These are phyloP conservation scores for Microplitis manilae DNA, from an alignment of 2,888 invertebrate species.

Conservation along the genomic window DNA sequence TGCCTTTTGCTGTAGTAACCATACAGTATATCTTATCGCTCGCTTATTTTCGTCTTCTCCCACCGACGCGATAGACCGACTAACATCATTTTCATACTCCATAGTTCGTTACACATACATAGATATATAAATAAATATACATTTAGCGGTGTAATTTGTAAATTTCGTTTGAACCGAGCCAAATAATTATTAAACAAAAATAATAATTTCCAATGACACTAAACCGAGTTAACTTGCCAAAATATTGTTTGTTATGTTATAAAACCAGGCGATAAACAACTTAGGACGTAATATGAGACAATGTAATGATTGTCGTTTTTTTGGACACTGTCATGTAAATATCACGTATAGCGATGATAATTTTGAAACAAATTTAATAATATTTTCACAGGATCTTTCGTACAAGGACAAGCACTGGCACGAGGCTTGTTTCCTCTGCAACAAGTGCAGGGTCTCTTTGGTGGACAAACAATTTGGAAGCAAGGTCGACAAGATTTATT, in stretches of 20 bases:
- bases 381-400: slow-evolving; percentile 89
- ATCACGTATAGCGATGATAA: background rate
- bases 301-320: background rate
- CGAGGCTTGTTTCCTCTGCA: slow-evolving; percentile 99
- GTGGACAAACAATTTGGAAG: slow-evolving; percentile 99
- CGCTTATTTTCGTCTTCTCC: slow-evolving; percentile 52
- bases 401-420: slow-evolving; percentile 99
- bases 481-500: slow-evolving; percentile 99
- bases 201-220: background rate
- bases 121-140: background rate
- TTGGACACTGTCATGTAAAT: background rate
- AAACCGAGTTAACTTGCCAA: background rate
- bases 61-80: slow-evolving; percentile 39
- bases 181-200: slow-evolving; percentile 5
- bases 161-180: slow-evolving; percentile 12
- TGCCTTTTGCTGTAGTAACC: slow-evolving; percentile 39
- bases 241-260: slow-evolving; percentile 7
- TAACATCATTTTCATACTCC: slow-evolving; percentile 28
- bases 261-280: background rate
- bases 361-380: background rate
- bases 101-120: slow-evolving; percentile 26
- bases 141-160: background rate
- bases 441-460: slow-evolving; percentile 96
- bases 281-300: background rate
- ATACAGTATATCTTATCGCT: slow-evolving; percentile 41